These are phyloP conservation scores for Catagonus wagneri DNA, from an alignment of 2,113 vertebrate genomes.

Conservation along the genomic window DNA sequence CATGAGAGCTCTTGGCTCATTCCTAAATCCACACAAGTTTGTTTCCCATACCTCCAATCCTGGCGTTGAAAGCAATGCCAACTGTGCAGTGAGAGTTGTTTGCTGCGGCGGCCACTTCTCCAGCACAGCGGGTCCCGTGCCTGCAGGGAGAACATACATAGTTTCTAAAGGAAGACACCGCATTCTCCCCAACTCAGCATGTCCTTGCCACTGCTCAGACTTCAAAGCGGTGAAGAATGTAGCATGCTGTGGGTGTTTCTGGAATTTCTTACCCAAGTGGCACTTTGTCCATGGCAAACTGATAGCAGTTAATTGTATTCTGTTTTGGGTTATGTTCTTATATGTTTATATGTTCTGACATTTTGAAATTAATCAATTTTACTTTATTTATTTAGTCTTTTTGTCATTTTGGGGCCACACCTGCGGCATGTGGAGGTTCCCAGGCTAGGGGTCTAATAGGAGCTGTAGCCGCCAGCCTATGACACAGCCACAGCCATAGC, in stretches of 20 bases:
- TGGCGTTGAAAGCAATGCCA: conserved; percentile 98
- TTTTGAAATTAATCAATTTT: conserved; percentile 37
- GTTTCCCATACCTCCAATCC: conserved; percentile 94
- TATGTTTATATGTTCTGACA: neutral
- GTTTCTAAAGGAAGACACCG: conserved; percentile 80
- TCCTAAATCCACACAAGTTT: neutral
- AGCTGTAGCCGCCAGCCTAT: too few species aligned
- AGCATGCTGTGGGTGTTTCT: conserved; percentile 21
- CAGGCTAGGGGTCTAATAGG: too few species aligned
- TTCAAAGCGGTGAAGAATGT: conserved; percentile 40
- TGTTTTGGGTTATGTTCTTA: neutral
- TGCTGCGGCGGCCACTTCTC: conserved; percentile 97
- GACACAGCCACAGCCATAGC: too few species aligned
- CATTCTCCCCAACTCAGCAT: neutral
- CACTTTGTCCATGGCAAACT: neutral
- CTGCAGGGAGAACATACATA: conserved; percentile 89
- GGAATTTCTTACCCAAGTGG: neutral
- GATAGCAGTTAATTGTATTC: conserved; percentile 21
- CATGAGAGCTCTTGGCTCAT: conserved; percentile 41
- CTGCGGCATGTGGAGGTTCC: too few species aligned
- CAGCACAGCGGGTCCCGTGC: conserved; percentile 99
- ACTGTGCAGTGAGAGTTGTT: conserved; percentile 99
- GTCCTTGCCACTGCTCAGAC: conserved; percentile 36
- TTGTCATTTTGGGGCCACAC: too few species aligned
- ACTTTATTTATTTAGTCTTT: too few species aligned